Percentiles rank a stretch among this genome's conserved stretches.
Conservation (phyloP, 2,113 vertebrate genomes). For the Trogon surrucura region DNA sequence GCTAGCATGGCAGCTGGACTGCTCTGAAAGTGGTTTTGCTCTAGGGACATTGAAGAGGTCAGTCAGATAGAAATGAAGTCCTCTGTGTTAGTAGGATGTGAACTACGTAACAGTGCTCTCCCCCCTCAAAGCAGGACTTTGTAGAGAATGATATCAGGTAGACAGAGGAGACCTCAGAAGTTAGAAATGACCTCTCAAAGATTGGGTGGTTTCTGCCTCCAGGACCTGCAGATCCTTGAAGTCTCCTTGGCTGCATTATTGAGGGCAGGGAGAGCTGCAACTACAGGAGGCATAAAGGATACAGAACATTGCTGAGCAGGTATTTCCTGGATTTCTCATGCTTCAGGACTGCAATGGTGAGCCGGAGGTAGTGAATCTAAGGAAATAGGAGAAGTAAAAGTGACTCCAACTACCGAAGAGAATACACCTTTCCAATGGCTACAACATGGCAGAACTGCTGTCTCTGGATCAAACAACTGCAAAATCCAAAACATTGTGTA, state of each 20-base stretch:
- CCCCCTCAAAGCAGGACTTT: neutral
- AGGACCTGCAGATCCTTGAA: neutral
- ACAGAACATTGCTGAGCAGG: slow-evolving; percentile 94
- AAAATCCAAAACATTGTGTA: neutral
- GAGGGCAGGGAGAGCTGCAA: neutral
- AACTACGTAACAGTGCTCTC: neutral
- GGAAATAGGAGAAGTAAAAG: neutral
- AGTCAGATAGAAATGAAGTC: neutral
- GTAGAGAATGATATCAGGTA: neutral
- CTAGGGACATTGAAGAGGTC: neutral
- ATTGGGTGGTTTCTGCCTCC: neutral
- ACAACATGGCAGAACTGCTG: neutral
- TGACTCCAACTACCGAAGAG: neutral
- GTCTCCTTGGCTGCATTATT: neutral
- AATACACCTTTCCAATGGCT: neutral
- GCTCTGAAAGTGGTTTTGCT: neutral
- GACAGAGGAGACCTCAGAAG: neutral
- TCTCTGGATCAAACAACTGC: neutral
- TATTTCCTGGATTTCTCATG: slow-evolving; percentile 97
- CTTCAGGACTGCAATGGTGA: slow-evolving; percentile 91
- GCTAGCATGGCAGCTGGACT: neutral
- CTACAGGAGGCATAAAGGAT: slow-evolving; percentile 80
- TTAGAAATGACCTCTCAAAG: neutral
- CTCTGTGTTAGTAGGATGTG: neutral
- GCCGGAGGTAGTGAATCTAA: slow-evolving; percentile 93